These are phyloP conservation scores for Melitaea athalia DNA, from an alignment of 2,888 invertebrate genomes.

Conservation along the genomic window DNA sequence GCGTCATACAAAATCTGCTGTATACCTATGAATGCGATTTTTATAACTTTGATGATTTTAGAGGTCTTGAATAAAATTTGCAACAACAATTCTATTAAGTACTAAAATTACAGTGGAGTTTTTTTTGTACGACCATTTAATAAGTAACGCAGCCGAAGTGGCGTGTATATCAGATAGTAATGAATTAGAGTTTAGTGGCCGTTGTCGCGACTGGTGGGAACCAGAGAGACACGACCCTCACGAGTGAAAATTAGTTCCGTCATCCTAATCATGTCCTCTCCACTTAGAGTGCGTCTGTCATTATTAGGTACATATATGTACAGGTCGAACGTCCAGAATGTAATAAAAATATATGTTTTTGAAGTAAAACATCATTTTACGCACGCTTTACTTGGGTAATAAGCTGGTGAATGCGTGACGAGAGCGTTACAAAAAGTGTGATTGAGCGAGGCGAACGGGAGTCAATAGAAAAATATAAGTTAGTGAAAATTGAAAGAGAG, in stretches of 20 bases:
- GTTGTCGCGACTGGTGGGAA: slow-evolving; percentile 6
- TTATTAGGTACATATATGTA: slow-evolving; percentile 4
- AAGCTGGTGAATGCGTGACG: too few species aligned
- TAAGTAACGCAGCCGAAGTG: background rate
- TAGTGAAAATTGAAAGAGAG: too few species aligned
- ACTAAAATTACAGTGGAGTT: background rate
- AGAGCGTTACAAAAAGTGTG: too few species aligned
- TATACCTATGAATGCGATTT: too few species aligned
- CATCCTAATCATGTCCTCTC: slow-evolving; percentile 25
- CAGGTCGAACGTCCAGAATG: background rate
- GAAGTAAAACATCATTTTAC: too few species aligned
- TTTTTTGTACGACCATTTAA: background rate
- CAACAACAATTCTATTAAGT: background rate
- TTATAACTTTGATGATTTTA: too few species aligned
- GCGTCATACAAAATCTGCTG: too few species aligned
- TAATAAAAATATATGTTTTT: too few species aligned
- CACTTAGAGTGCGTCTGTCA: slow-evolving; percentile 15
- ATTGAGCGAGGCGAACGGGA: too few species aligned
- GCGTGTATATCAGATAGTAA: background rate
- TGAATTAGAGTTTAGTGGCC: background rate
- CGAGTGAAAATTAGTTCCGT: slow-evolving; percentile 21
- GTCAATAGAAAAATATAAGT: too few species aligned
- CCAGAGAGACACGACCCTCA: background rate
- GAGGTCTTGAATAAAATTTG: too few species aligned
- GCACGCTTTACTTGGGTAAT: too few species aligned